Evolutionary conservation across 1,140 invertebrate genomes (phyloP).

Genomic region (Aphaenogaster floridana): DNA sequence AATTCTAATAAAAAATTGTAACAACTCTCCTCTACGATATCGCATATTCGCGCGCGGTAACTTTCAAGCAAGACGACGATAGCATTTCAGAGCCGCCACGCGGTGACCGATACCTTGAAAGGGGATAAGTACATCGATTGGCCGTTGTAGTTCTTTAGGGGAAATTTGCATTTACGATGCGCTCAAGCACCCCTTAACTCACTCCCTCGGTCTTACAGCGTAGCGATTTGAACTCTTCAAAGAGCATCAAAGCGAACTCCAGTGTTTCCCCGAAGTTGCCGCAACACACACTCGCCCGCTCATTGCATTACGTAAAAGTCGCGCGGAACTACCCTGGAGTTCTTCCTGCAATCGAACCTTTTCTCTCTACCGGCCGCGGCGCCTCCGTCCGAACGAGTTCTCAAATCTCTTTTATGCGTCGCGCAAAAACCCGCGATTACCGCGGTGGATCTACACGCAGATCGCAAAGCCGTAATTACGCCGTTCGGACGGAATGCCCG

Average conservation of each 20-base stretch:
- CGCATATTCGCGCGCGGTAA: neutral
- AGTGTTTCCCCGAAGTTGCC: conserved; percentile 50
- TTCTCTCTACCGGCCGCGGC: neutral
- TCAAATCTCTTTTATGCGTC: conserved; percentile 52
- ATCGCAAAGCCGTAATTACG: conserved; percentile 50
- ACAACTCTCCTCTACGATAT: neutral
- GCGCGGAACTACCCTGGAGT: conserved; percentile 1
- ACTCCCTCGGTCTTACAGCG: conserved; percentile 23
- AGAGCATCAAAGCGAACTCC: conserved; percentile 45
- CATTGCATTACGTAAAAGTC: conserved; percentile 51
- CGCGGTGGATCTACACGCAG: neutral
- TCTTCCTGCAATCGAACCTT: conserved; percentile 48
- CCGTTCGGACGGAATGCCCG: conserved; percentile 26
- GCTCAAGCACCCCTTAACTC: conserved; percentile 27
- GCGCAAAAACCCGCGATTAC: conserved; percentile 51
- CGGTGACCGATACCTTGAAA: neutral
- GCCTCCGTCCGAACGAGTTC: conserved; percentile 6
- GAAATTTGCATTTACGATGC: conserved; percentile 49
- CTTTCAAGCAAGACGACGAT: neutral
- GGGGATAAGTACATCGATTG: neutral
- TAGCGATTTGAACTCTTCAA: conserved; percentile 58
- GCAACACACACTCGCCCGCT: conserved; percentile 26
- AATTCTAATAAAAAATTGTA: no score
- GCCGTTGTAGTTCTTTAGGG: neutral
- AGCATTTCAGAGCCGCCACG: neutral